Evolutionary conservation across 64 coral and sea anemone species (phyloP).

Genomic region (Cladopsammia gracilis): DNA sequence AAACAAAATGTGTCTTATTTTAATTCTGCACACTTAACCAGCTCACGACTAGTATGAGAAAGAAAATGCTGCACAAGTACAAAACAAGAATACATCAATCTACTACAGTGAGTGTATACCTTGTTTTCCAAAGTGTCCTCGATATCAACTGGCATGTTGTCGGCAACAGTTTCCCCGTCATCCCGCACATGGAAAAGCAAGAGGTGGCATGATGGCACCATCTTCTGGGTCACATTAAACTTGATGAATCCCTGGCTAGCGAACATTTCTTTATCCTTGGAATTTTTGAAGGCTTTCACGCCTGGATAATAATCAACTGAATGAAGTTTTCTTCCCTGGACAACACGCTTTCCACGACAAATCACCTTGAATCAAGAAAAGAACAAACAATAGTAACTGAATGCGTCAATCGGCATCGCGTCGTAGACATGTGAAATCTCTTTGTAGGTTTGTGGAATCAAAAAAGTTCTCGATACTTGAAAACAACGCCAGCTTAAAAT

Average conservation of each 20-base stretch:
- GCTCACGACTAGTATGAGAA: too few species aligned
- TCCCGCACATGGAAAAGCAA: too few species aligned
- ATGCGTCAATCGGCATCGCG: too few species aligned
- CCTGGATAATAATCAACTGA: background rate
- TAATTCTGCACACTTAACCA: too few species aligned
- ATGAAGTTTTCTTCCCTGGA: conserved; percentile 16
- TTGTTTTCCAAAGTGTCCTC: conserved; percentile 95
- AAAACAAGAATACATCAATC: too few species aligned
- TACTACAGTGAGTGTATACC: conserved; percentile 32
- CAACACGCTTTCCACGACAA: conserved; percentile 43
- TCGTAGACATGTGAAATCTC: too few species aligned
- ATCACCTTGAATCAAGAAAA: background rate
- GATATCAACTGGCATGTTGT: conserved; percentile 71
- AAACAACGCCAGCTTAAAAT: too few species aligned
- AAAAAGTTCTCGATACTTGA: too few species aligned
- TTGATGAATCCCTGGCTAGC: conserved; percentile 42
- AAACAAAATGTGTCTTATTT: too few species aligned
- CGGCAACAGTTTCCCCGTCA: conserved; percentile 90
- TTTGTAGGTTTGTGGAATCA: too few species aligned
- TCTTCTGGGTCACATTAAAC: conserved; percentile 77
- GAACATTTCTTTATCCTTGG: background rate
- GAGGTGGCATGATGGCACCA: conserved; percentile 88
- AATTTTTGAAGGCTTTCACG: background rate
- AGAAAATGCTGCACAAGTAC: too few species aligned
- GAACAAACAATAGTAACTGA: too few species aligned